These are phyloP conservation scores for Drosophila kohkoa DNA, from an alignment of 1,140 invertebrate species.

Conservation along the genomic window DNA sequence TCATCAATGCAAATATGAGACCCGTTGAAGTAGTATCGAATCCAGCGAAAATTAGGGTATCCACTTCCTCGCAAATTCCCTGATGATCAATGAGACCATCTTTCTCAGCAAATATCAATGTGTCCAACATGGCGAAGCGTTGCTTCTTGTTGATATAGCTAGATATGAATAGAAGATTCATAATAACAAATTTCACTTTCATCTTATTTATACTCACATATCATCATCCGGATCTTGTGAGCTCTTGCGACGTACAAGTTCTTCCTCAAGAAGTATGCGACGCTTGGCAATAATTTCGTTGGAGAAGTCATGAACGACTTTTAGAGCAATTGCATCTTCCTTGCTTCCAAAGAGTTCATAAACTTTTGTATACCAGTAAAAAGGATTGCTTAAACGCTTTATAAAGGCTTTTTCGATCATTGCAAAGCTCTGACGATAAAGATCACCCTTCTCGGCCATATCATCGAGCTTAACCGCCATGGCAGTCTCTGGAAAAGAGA, in stretches of 20 bases:
- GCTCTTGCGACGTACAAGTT: background rate
- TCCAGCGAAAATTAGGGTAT: constrained; percentile 92
- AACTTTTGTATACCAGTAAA: constrained; percentile 49
- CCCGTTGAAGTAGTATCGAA: constrained; percentile 90
- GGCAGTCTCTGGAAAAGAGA: constrained; percentile 88
- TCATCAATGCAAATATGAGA: constrained; percentile 87
- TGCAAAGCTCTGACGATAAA: constrained; percentile 69
- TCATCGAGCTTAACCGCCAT: constrained; percentile 89
- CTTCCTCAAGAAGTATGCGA: constrained; percentile 46
- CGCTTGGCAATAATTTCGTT: constrained; percentile 77
- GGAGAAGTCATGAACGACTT: constrained; percentile 68
- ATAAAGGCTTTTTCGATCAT: constrained; percentile 69
- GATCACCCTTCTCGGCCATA: constrained; percentile 69
- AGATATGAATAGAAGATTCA: too few relatives aligned
- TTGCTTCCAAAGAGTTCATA: constrained; percentile 57
- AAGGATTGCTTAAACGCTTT: constrained; percentile 62
- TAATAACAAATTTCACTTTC: background rate
- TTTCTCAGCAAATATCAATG: constrained; percentile 88
- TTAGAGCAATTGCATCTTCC: constrained; percentile 49
- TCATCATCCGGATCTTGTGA: constrained; percentile 51
- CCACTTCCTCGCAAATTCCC: constrained; percentile 93
- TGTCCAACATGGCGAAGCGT: constrained; percentile 92
- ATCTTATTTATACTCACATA: constrained; percentile 21
- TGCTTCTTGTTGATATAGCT: constrained; percentile 83
- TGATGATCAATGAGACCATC: constrained; percentile 86